A percentile compares a stretch with the other conserved stretches of the same genome.
Evolutionary conservation across 2,113 vertebrate genomes (phyloP).

Genomic region (Aldabrachelys gigantea): DNA sequence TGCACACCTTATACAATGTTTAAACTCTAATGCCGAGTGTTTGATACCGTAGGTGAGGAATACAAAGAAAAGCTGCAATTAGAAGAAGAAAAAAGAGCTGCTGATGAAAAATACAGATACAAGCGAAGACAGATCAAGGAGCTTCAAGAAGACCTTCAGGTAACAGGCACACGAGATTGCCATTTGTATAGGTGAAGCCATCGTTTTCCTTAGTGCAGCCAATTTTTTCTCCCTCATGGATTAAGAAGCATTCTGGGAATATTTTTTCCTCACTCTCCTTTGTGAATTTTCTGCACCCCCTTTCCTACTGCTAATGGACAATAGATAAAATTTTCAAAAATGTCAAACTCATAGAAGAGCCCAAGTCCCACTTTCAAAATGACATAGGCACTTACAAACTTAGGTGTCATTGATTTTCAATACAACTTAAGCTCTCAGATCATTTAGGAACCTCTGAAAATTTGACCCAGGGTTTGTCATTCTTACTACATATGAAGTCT

Average conservation of each 20-base stretch:
- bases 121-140: conserved; percentile 85
- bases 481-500: neutral
- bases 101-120: conserved; percentile 80
- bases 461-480: neutral
- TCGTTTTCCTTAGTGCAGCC: neutral
- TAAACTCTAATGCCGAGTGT: neutral
- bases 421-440: neutral
- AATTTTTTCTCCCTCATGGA: neutral
- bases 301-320: neutral
- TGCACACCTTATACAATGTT: neutral
- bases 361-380: neutral
- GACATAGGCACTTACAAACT: neutral
- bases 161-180: conserved; percentile 56
- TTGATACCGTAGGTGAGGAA: conserved; percentile 80
- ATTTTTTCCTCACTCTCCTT: neutral
- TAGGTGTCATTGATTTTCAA: neutral
- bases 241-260: rapidly evolving
- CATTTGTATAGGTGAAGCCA: neutral
- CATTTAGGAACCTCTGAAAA: neutral
- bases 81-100: conserved; percentile 84
- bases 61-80: conserved; percentile 84
- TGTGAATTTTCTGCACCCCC: neutral
- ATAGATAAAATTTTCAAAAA: neutral
- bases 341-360: neutral
- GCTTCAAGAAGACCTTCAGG: conserved; percentile 88